phyloP scores from a whole-genome alignment of 2,888 invertebrate species.

The Cerastis rubricosa region DNA sequence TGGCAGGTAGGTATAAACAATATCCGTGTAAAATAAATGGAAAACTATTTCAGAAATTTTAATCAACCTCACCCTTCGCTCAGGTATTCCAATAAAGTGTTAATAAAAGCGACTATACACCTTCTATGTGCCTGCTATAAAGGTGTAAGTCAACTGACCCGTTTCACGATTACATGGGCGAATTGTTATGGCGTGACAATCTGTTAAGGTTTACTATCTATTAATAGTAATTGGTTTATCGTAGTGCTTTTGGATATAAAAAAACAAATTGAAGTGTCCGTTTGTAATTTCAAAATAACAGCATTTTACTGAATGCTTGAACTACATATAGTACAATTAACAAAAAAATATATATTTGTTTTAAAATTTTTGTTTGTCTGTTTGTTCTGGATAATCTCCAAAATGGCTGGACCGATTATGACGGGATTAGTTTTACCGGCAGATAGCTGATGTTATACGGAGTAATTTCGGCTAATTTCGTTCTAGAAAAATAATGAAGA shows the following conservation, averaged over 20 bases:
- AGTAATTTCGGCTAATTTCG: too few species aligned
- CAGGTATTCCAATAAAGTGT: slow-evolving; percentile 39
- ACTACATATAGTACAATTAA: too few species aligned
- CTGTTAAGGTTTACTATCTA: background rate
- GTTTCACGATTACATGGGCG: slow-evolving; percentile 34
- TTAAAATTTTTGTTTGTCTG: too few species aligned
- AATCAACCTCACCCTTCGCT: slow-evolving; percentile 9
- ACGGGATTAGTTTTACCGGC: too few species aligned
- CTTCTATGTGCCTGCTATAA: background rate
- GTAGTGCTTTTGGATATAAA: background rate
- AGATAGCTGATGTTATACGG: too few species aligned
- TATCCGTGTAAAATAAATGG: background rate
- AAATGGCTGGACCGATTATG: too few species aligned
- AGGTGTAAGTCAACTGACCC: slow-evolving; percentile 40
- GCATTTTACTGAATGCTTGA: too few species aligned
- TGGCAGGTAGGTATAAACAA: background rate
- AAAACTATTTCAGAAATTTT: slow-evolving; percentile 19
- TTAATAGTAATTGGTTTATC: slow-evolving; percentile 22
- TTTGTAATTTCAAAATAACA: too few species aligned
- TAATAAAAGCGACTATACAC: slow-evolving; percentile 30
- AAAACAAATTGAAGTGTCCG: too few species aligned
- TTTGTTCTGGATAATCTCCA: too few species aligned
- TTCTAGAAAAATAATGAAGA: too few species aligned
- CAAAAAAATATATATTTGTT: too few species aligned
- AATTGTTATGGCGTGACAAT: slow-evolving; percentile 20